Conservation (phyloP, 1,140 invertebrate genomes). For the Zaprionus capensis region DNA sequence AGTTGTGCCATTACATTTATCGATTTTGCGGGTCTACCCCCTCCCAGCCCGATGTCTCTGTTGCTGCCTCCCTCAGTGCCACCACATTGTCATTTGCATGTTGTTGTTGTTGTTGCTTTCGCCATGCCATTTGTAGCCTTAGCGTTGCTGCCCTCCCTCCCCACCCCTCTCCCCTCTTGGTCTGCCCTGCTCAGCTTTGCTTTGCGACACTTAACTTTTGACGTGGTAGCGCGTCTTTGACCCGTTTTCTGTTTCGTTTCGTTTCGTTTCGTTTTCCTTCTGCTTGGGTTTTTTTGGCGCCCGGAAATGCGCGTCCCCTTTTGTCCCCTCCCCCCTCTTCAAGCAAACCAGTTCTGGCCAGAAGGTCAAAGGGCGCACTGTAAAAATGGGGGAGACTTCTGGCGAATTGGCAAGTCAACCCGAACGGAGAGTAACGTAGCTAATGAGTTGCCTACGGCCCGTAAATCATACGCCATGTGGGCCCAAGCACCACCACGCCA, state of each 20-base stretch:
- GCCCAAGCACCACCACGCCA: slow-evolving; percentile 15
- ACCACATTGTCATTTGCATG: slow-evolving; percentile 42
- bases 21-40: slow-evolving; percentile 48
- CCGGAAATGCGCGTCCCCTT: slow-evolving; percentile 64
- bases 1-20: slow-evolving; percentile 75
- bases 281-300: slow-evolving; percentile 26
- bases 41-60: neutral
- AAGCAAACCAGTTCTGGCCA: neutral
- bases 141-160: slow-evolving; percentile 53
- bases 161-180: neutral
- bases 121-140: slow-evolving; percentile 45
- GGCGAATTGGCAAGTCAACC: slow-evolving; percentile 27
- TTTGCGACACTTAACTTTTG: slow-evolving; percentile 78
- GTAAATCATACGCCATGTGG: slow-evolving; percentile 51
- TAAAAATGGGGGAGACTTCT: neutral
- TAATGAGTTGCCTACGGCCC: slow-evolving; percentile 37
- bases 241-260: slow-evolving; percentile 51
- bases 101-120: slow-evolving; percentile 37
- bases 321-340: neutral
- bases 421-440: slow-evolving; percentile 5
- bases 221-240: slow-evolving; percentile 69
- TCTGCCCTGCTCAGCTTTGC: slow-evolving; percentile 56
- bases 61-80: neutral
- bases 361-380: slow-evolving; percentile 44
- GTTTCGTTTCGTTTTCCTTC: slow-evolving; percentile 25